Base-by-base conservation (phyloP, 2,888 invertebrate genomes). In the Pseudococcus viburni region DNA sequence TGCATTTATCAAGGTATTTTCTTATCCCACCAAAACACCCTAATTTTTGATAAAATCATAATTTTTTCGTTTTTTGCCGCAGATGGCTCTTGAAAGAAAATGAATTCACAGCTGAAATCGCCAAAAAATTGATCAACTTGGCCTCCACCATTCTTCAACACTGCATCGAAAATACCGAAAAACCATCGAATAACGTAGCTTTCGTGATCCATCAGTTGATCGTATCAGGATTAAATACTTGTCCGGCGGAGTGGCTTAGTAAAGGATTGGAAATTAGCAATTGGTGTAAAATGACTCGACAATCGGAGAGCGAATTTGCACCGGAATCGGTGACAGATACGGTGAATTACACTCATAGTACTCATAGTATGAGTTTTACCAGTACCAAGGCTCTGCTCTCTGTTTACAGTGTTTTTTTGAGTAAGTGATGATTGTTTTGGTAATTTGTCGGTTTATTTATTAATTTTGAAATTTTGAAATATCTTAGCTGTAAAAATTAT, bases 201-300 rank as follows among this genome's bases (percentile, higher is more conserved):
- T 22, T 26, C 5, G n/a, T 73, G 8, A 48, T 88, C 9, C 77
- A 88, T 26, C 17, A 73, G 11, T 19, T 88, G 26, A 48, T 88
- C 12, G 73, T 68, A 9, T n/a, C 68, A 8, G 84, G 84, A n/a
- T n/a, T 88, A 8, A 59, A 84, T 73, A 46, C 84, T 8, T 88
- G 88, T 19, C 33, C 88, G 15, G 22, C 85, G 6, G 42, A 80
- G 9, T 80, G 80, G 42, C 42, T 80, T 7, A 15, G 48, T 7
- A 46, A 88, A 42, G 88, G 83, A 26, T 22, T 88, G 4, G 88
- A 88, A 33, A 73, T 88, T 7, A 84, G 77, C 22, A 73, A 85
- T 42, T 88, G 88, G 88, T 88, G 59, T 33, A 84, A 88, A 88
- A 33, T 88, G n/a, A 84, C 85, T 15, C 5, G 15, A 6, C 68